These are phyloP conservation scores for Arvicanthis niloticus DNA, from an alignment of 2,113 vertebrate species.

Conservation along the genomic window DNA sequence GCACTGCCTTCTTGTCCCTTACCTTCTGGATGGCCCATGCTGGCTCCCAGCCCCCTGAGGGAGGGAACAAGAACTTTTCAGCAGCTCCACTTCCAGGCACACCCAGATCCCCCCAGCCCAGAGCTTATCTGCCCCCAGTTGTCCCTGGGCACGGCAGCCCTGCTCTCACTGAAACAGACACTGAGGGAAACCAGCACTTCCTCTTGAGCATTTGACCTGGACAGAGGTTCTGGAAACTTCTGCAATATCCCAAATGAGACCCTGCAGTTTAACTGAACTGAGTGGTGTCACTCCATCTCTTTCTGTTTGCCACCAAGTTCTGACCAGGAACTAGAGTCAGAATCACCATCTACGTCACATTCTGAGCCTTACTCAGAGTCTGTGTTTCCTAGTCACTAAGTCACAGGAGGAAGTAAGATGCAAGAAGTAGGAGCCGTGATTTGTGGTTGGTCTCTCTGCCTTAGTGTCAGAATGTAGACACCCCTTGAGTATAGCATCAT, in stretches of 20 bases:
- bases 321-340: background rate
- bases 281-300: background rate
- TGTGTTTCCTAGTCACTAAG: background rate
- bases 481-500: background rate
- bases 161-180: background rate
- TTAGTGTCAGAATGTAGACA: background rate
- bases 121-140: background rate
- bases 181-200: background rate
- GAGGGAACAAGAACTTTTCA: background rate
- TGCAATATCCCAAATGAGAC: background rate
- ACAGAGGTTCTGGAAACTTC: background rate
- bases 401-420: background rate
- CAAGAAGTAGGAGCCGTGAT: background rate
- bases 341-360: background rate
- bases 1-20: background rate
- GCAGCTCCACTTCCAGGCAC: background rate
- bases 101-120: background rate
- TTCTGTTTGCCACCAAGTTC: background rate
- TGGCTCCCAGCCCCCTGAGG: background rate
- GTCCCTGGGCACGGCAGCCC: background rate
- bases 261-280: background rate
- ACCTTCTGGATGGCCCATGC: background rate
- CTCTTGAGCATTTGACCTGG: background rate
- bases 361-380: background rate
- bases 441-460: background rate